phyloP scores from a whole-genome alignment of 2,888 invertebrate species.

The Pasiphila rectangulata region DNA sequence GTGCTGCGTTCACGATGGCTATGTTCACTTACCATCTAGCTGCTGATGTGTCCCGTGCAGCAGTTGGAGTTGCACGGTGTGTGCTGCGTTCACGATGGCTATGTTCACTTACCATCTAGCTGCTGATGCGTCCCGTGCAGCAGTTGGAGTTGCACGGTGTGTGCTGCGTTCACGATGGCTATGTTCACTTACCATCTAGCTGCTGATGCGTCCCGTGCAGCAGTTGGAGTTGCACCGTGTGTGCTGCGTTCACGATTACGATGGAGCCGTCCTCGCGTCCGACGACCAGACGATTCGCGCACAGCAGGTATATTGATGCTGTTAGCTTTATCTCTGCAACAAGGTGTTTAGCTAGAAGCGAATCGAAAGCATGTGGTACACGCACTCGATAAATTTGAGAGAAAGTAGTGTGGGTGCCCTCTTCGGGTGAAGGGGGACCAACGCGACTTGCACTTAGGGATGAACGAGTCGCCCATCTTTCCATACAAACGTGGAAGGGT shows the following conservation, averaged over 20 bases:
- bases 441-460: no score
- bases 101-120: background rate
- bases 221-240: constrained; percentile 95
- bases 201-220: constrained; percentile 93
- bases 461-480: no score
- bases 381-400: no score
- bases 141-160: constrained; percentile 95
- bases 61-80: no score
- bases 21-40: no score
- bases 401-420: no score
- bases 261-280: constrained; percentile 98
- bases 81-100: no score
- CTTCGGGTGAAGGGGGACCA: no score
- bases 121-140: constrained; percentile 84
- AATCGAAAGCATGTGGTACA: no score
- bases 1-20: no score
- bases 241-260: constrained; percentile 96
- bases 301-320: constrained; percentile 95
- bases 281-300: constrained; percentile 95
- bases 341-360: constrained; percentile 2
- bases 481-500: no score
- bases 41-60: no score
- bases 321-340: constrained; percentile 86
- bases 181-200: constrained; percentile 88
- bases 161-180: constrained; percentile 96